Conservation (phyloP, 2,113 vertebrate species). For the Podarcis cretensis region DNA sequence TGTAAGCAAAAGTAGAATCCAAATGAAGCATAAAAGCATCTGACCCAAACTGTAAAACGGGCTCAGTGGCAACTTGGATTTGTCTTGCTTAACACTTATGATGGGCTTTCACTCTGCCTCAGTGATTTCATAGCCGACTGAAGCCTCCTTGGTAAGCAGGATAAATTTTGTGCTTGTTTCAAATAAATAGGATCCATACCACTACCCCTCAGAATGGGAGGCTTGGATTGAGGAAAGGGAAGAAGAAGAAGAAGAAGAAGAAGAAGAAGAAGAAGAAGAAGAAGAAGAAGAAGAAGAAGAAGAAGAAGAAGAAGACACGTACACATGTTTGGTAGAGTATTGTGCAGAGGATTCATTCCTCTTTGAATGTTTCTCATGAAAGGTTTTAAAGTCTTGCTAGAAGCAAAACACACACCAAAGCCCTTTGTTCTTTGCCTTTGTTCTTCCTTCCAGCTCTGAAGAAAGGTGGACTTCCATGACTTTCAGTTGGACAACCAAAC, state of each 20-base stretch:
- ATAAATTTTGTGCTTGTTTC: constrained; percentile 21
- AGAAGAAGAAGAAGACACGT: neutral
- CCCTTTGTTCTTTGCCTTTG: neutral
- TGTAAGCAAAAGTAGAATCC: neutral
- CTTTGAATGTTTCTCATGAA: neutral
- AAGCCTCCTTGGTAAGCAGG: constrained; percentile 4
- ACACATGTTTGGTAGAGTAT: neutral
- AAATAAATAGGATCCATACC: neutral
- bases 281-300: too few species aligned
- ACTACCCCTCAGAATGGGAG: neutral
- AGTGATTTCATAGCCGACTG: constrained; percentile 16
- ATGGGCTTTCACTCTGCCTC: constrained; percentile 27
- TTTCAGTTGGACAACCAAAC: neutral
- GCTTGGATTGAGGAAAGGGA: neutral
- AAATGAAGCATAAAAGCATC: neutral
- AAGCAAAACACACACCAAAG: neutral
- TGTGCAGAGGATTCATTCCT: neutral
- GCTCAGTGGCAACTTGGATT: constrained; percentile 3
- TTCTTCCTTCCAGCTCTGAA: neutral
- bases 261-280: too few species aligned
- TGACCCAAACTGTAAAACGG: neutral
- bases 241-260: neutral
- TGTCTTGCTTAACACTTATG: constrained; percentile 27
- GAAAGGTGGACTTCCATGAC: neutral
- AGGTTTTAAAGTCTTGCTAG: neutral